These are phyloP conservation scores for Alcis repandata DNA, from an alignment of 2,888 invertebrate species.

Conservation along the genomic window DNA sequence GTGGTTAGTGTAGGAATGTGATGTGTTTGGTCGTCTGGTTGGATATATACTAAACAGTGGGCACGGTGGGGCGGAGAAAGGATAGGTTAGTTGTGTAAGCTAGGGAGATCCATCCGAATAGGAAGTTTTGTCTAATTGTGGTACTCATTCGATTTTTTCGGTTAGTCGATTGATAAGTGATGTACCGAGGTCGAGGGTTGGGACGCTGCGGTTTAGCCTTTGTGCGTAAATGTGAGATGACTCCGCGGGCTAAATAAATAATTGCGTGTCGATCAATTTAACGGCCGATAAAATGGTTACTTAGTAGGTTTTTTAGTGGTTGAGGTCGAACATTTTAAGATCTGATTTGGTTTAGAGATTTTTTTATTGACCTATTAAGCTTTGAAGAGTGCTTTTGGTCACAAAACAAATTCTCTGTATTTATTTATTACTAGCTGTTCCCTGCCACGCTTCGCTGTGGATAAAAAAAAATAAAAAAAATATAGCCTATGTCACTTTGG, in stretches of 20 bases:
- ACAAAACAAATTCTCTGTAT: no score
- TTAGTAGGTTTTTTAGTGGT: neutral
- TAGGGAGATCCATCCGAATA: slow-evolving; percentile 80
- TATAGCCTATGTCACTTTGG: no score
- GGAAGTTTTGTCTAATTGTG: slow-evolving; percentile 81
- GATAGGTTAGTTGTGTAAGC: slow-evolving; percentile 82
- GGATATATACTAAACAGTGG: slow-evolving; percentile 77
- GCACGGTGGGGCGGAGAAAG: slow-evolving; percentile 83
- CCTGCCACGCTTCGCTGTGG: no score
- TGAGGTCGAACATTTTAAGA: no score
- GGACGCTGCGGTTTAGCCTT: slow-evolving; percentile 18
- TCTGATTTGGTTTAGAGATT: neutral
- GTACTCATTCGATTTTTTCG: slow-evolving; percentile 71
- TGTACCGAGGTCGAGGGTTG: slow-evolving; percentile 39
- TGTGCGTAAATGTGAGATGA: slow-evolving; percentile 15
- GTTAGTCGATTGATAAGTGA: slow-evolving; percentile 44
- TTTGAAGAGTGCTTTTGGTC: no score
- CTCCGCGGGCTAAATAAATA: slow-evolving; percentile 23
- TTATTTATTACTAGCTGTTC: no score
- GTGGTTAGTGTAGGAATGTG: slow-evolving; percentile 80
- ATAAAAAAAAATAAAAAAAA: no score
- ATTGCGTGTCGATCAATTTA: slow-evolving; percentile 19
- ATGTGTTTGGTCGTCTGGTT: slow-evolving; percentile 68
- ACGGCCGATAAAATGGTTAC: slow-evolving; percentile 7
- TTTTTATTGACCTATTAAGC: no score